Conservation (phyloP, 2,888 invertebrate genomes). For the Chouioia cunea region DNA sequence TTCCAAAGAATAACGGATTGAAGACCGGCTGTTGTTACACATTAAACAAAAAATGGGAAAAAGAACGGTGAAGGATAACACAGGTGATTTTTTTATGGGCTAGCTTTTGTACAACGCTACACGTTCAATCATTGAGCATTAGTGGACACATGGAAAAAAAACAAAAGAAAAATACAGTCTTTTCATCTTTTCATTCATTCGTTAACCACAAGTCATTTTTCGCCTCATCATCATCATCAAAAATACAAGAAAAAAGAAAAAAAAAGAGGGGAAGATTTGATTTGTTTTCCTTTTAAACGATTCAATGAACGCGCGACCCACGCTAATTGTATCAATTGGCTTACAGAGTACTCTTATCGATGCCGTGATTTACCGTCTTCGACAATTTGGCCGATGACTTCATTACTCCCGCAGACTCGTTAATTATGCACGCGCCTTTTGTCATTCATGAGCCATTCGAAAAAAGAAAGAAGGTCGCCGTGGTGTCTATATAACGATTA, state of each 20-base stretch:
- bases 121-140: slow-evolving; percentile 24
- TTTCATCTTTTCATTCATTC: neutral
- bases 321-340: slow-evolving; percentile 35
- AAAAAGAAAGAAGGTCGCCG: slow-evolving; percentile 14
- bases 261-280: too few species aligned
- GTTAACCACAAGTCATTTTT: neutral
- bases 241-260: too few species aligned
- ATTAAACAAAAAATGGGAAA: too few species aligned
- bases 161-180: too few species aligned
- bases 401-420: slow-evolving; percentile 45
- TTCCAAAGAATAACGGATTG: too few species aligned
- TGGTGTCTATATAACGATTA: slow-evolving; percentile 32
- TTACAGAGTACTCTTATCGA: slow-evolving; percentile 27
- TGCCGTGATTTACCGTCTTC: slow-evolving; percentile 35
- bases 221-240: too few species aligned
- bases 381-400: slow-evolving; percentile 44
- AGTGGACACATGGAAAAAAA: slow-evolving; percentile 3
- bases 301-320: neutral
- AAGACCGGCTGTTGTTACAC: too few species aligned
- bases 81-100: slow-evolving; percentile 8
- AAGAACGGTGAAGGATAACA: slow-evolving; percentile 29
- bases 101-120: slow-evolving; percentile 1
- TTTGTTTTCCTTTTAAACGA: too few species aligned
- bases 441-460: slow-evolving; percentile 47
- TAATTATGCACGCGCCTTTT: slow-evolving; percentile 46